Evolutionary conservation across 2,888 invertebrate species (phyloP).

Genomic region (Cecidostiba fungosa): DNA sequence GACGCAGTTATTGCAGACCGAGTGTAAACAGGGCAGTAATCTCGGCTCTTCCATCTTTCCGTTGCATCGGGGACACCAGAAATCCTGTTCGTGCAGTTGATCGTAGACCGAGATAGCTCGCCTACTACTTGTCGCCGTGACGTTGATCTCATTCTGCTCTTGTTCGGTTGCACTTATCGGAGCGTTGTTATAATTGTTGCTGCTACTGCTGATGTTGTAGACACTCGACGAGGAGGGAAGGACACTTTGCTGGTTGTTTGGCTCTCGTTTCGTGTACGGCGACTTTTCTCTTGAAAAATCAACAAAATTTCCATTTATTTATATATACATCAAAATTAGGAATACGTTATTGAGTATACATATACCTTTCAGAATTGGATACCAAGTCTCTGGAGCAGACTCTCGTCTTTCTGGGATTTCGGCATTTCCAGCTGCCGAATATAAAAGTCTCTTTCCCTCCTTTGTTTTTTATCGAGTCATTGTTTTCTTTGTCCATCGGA

Average conservation of each 20-base stretch:
- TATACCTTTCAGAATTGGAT: constrained; percentile 32
- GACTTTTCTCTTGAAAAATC: constrained; percentile 42
- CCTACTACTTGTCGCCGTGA: constrained; percentile 40
- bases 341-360: neutral
- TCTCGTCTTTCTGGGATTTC: constrained; percentile 56
- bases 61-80: constrained; percentile 74
- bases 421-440: constrained; percentile 68
- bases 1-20: constrained; percentile 74
- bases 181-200: neutral
- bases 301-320: neutral
- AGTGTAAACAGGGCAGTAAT: constrained; percentile 75
- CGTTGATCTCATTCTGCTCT: constrained; percentile 30
- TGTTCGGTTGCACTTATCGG: constrained; percentile 15
- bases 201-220: neutral
- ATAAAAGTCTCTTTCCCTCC: constrained; percentile 65
- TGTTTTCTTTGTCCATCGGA: constrained; percentile 58
- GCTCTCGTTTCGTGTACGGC: constrained; percentile 25
- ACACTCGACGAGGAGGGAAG: constrained; percentile 30
- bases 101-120: constrained; percentile 63
- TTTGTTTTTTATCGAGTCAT: constrained; percentile 55
- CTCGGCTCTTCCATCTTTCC: constrained; percentile 75
- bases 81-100: constrained; percentile 65
- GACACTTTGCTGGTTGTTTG: constrained; percentile 11
- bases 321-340: too few species aligned
- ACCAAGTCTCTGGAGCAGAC: constrained; percentile 10